Conservation (phyloP, 2,888 invertebrate species). For the Leptothorax acervorum region DNA sequence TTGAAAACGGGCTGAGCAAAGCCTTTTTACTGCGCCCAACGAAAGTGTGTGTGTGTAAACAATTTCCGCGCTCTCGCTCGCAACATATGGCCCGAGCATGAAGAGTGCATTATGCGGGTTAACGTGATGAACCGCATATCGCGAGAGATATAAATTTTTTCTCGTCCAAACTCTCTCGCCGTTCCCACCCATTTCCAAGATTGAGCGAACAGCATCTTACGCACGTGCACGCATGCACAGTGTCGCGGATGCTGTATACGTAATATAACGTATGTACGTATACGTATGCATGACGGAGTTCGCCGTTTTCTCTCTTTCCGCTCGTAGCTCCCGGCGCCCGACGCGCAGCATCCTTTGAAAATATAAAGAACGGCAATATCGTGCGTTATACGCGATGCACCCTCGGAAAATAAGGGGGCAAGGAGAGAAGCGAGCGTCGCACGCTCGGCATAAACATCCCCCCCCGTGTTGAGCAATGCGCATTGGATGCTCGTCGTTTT, state of each 20-base stretch:
- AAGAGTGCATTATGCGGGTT: slow-evolving; percentile 61
- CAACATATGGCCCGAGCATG: slow-evolving; percentile 23
- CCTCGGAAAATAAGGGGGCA: slow-evolving; percentile 71
- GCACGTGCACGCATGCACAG: slow-evolving; percentile 24
- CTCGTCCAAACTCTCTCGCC: neutral
- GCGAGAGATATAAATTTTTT: slow-evolving; percentile 62
- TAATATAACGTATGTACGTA: slow-evolving; percentile 39
- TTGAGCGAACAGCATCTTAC: slow-evolving; percentile 15
- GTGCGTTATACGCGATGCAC: slow-evolving; percentile 45
- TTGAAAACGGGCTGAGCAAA: slow-evolving; percentile 19
- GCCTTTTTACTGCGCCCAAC: slow-evolving; percentile 19
- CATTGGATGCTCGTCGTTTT: slow-evolving; percentile 78
- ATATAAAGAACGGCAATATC: slow-evolving; percentile 76
- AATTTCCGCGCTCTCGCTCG: slow-evolving; percentile 39
- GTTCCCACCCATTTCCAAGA: neutral
- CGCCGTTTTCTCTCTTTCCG: slow-evolving; percentile 50
- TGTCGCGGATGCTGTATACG: neutral
- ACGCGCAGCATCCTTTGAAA: slow-evolving; percentile 69
- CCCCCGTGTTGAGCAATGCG: slow-evolving; percentile 67
- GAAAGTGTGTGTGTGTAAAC: slow-evolving; percentile 21
- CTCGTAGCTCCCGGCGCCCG: slow-evolving; percentile 61
- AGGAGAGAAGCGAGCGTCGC: slow-evolving; percentile 69
- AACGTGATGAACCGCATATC: slow-evolving; percentile 50
- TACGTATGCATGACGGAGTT: slow-evolving; percentile 18
- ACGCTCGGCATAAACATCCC: slow-evolving; percentile 71